Conservation (phyloP, 2,797 vertebrate genomes). For the Calcarius lapponicus region DNA sequence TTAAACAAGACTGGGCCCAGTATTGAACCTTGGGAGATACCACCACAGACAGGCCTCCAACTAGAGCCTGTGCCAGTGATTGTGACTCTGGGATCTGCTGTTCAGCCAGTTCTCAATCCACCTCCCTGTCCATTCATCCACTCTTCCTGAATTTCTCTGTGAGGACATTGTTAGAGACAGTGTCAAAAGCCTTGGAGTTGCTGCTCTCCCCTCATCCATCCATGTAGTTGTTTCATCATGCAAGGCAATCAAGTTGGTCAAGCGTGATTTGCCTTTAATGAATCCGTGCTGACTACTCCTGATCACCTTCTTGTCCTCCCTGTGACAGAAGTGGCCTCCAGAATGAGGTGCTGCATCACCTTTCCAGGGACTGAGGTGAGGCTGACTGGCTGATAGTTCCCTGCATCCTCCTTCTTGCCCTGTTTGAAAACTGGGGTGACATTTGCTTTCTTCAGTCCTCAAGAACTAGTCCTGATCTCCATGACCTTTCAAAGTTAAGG, state of each 20-base stretch:
- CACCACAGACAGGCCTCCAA: accelerated
- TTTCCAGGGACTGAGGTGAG: not conserved
- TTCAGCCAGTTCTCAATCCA: not conserved
- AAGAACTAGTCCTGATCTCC: not conserved
- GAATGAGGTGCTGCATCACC: not conserved
- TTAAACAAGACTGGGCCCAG: not conserved
- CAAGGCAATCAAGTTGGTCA: not conserved
- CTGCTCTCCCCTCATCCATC: not conserved
- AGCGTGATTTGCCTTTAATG: not conserved
- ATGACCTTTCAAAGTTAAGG: not conserved
- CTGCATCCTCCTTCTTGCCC: not conserved
- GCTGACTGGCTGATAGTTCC: not conserved
- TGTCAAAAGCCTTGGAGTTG: not conserved
- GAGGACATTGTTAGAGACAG: not conserved
- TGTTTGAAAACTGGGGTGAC: not conserved
- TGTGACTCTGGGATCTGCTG: not conserved
- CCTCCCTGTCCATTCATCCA: not conserved
- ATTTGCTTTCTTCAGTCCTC: not conserved
- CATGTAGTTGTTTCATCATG: not conserved
- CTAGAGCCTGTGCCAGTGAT: no score
- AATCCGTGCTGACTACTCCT: not conserved
- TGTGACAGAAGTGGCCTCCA: not conserved
- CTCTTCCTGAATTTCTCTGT: no score
- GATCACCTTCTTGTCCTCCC: not conserved
- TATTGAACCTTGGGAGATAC: accelerated